Percentiles rank a stretch among this genome's conserved stretches.
Evolutionary conservation across 2,113 vertebrate species (phyloP).

Genomic region (Ophthalmolycus amberensis): DNA sequence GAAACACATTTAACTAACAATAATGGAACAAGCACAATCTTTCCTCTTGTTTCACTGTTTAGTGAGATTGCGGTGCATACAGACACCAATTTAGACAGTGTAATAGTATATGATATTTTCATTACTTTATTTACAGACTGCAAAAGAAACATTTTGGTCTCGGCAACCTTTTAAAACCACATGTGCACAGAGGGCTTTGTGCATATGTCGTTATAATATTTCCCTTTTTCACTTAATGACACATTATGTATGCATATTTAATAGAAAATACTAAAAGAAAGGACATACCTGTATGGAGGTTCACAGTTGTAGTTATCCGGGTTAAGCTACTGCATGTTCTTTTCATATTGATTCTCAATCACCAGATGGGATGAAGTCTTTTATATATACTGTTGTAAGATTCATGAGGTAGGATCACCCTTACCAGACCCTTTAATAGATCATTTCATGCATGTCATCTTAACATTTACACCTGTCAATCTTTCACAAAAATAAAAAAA

Average conservation of each 20-base stretch:
- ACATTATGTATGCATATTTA: background rate
- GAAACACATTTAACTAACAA: background rate
- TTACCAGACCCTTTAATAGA: background rate
- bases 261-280: background rate
- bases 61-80: background rate
- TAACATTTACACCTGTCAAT: slow-evolving; percentile 22
- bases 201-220: background rate
- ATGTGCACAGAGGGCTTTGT: background rate
- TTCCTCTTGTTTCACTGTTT: background rate
- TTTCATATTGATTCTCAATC: background rate
- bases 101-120: background rate
- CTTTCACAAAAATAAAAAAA: background rate
- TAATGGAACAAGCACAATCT: background rate
- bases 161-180: background rate
- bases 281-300: background rate
- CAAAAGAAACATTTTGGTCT: background rate
- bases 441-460: slow-evolving; percentile 9
- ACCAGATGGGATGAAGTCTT: background rate
- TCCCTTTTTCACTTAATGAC: slow-evolving; percentile 4
- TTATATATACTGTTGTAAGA: background rate
- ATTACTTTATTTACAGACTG: background rate
- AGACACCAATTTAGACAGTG: background rate
- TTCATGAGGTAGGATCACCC: background rate
- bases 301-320: background rate
- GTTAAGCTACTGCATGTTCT: background rate